These are phyloP conservation scores for Bubo scandiacus DNA, from an alignment of 2,113 vertebrate species.

Conservation along the genomic window DNA sequence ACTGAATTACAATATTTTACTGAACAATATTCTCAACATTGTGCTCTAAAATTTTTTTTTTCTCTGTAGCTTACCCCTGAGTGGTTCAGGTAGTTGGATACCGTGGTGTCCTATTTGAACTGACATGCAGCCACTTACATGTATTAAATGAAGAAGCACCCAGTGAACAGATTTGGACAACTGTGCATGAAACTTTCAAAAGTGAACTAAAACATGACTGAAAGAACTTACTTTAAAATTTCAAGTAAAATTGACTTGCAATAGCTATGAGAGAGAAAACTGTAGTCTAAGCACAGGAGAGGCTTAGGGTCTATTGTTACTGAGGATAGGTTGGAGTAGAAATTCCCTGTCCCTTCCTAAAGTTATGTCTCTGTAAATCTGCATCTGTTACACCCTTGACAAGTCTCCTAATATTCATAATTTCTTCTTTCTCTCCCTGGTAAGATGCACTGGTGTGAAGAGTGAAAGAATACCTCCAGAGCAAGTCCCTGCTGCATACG, in stretches of 20 bases:
- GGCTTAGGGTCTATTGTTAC: not conserved
- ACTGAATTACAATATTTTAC: not conserved
- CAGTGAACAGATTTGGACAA: not conserved
- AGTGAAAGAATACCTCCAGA: not conserved
- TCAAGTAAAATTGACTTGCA: not conserved
- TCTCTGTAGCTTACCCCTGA: not conserved
- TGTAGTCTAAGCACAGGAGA: not conserved
- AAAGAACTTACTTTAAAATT: not conserved
- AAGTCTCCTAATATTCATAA: not conserved
- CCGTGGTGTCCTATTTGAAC: not conserved
- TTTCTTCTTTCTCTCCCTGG: not conserved
- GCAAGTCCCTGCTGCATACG: not conserved
- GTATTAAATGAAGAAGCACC: not conserved
- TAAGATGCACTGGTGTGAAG: not conserved
- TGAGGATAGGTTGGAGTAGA: not conserved
- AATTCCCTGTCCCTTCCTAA: not conserved
- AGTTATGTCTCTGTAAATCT: not conserved
- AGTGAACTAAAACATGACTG: not conserved
- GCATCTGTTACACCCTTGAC: not conserved
- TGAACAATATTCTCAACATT: not conserved
- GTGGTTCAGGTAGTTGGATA: not conserved
- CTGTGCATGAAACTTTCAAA: not conserved
- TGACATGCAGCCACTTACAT: not conserved
- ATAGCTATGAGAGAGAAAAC: not conserved
- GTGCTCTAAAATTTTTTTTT: not conserved